Base-by-base conservation (phyloP, 2,113 vertebrate species). In the Platysternon megacephalum region DNA sequence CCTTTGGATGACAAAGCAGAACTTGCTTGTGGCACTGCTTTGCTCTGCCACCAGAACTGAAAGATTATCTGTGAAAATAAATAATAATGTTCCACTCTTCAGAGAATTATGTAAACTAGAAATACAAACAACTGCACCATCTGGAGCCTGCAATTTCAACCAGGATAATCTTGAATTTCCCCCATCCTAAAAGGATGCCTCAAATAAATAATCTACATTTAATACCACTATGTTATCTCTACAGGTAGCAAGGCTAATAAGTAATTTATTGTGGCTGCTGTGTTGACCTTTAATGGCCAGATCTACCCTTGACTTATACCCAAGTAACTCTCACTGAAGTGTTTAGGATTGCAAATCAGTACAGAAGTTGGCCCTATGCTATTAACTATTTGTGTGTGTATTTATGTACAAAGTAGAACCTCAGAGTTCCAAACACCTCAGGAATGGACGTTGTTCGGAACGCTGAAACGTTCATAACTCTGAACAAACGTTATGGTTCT, bases 61-160 rank as follows among this genome's bases (percentile, higher is more conserved):
- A 96, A 88, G 52, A 61, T 0, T 85, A 29, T 53, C 88, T 87
- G 16, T 51, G 85, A 55, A 96, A 91, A 94, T 21, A 95, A 92
- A 44, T 0, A 89, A 49, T 44, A 72, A 81, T 17, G 2, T 24
- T 83, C 16, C 68, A 10, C 65, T 1, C 14, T 72, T 89, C 56
- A 22, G 12, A 83, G 26, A 8, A 21, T 93, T 28, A 19, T 28
- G 22, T 14, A 84, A 48, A 29, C 5, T 32, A 35, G 42, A 91
- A 88, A 86, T 82, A 44, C 61, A 82, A 48, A 46, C 81, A 0
- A 32, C 72, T 85, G 42, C 56, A n/a, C 83, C 76, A 81, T n/a
- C 28, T 55, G 76, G 65, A 82, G 58, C n/a, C 17, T 3, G 19
- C 14, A 88, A 32, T 24, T 55, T 89, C 61, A 5, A n/a, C 49